Conservation (phyloP, 2,797 vertebrate genomes). For the Rhinogobio ventralis region DNA sequence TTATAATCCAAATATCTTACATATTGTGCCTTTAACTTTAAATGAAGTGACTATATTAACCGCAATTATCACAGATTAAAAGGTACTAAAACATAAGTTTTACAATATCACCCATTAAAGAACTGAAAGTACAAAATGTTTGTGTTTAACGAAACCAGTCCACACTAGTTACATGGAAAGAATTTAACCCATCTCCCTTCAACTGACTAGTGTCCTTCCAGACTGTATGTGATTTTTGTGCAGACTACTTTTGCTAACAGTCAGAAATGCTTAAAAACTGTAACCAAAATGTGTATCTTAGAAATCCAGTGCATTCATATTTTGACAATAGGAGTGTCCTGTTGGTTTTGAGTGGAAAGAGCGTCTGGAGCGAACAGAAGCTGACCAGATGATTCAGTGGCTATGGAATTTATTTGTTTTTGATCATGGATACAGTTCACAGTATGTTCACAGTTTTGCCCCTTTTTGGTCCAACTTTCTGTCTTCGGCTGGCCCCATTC, state of each 20-base stretch:
- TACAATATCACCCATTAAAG: neutral
- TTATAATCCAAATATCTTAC: too few species aligned
- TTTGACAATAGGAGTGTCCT: slow-evolving; percentile 56
- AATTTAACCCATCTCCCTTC: neutral
- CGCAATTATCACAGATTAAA: neutral
- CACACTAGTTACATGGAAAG: neutral
- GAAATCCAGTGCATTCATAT: slow-evolving; percentile 46
- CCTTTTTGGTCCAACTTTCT: slow-evolving; percentile 64
- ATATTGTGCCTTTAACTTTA: neutral
- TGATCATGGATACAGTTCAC: slow-evolving; percentile 60
- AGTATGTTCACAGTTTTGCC: slow-evolving; percentile 44
- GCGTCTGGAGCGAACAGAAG: slow-evolving; percentile 60
- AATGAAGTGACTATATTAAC: neutral
- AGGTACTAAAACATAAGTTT: neutral
- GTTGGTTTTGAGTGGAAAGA: slow-evolving; percentile 64
- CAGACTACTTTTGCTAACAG: neutral
- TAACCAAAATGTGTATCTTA: slow-evolving; percentile 33
- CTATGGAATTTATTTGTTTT: slow-evolving; percentile 66
- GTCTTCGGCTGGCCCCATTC: slow-evolving; percentile 64
- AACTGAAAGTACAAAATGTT: neutral
- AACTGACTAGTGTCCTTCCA: neutral
- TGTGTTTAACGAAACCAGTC: neutral
- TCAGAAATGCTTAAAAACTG: neutral
- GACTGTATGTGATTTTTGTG: neutral
- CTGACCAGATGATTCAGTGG: slow-evolving; percentile 53